phyloP scores from a whole-genome alignment of 2,113 vertebrate species.

The Phyllostomus hastatus region DNA sequence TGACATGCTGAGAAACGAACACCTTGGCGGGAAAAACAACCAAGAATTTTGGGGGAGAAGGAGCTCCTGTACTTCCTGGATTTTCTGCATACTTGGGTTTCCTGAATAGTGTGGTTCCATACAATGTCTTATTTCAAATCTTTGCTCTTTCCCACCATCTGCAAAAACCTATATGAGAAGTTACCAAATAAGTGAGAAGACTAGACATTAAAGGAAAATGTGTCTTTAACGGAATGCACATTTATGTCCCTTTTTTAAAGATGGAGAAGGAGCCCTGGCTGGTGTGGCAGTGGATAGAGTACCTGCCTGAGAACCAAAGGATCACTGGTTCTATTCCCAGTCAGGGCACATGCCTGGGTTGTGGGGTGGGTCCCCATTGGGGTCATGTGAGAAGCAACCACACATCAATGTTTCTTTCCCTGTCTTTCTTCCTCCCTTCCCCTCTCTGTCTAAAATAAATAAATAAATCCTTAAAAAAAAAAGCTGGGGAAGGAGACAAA shows the following conservation, averaged over 20 bases:
- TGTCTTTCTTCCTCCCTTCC: too few relatives aligned
- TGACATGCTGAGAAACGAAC: not conserved
- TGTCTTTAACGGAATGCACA: not conserved
- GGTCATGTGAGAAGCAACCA: too few relatives aligned
- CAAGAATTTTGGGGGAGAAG: not conserved
- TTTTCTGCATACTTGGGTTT: not conserved
- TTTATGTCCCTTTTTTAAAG: not conserved
- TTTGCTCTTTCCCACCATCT: constrained; percentile 6
- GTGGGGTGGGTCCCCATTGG: too few relatives aligned
- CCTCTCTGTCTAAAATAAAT: too few relatives aligned
- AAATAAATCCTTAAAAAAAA: too few relatives aligned
- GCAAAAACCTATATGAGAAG: constrained; percentile 23
- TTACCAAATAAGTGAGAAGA: constrained; percentile 39
- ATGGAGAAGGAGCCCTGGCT: not conserved
- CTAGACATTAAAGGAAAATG: not conserved
- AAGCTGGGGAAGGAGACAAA: not conserved
- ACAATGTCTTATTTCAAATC: not conserved
- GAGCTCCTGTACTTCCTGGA: not conserved
- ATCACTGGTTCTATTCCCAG: too few relatives aligned
- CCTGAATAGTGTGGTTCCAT: not conserved
- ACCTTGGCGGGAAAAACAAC: not conserved
- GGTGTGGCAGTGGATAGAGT: too few relatives aligned
- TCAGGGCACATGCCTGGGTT: too few relatives aligned
- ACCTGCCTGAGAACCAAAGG: too few relatives aligned
- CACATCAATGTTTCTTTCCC: too few relatives aligned